Evolutionary conservation across 2,888 invertebrate genomes (phyloP).

Genomic region (Hypselothyrea guttata): DNA sequence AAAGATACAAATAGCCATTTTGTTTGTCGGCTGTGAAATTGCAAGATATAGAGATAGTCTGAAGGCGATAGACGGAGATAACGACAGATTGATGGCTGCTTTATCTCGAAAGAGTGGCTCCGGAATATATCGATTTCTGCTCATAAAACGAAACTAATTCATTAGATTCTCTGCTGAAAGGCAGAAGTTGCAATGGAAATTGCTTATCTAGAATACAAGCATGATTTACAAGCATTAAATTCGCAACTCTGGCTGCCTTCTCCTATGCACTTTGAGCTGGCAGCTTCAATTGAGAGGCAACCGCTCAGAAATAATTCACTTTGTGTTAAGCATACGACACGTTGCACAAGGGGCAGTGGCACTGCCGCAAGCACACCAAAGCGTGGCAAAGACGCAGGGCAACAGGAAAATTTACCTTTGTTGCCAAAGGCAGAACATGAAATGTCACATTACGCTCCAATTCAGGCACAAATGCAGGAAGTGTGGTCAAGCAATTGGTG

Average conservation of each 20-base stretch:
- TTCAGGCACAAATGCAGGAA: slow-evolving; percentile 66
- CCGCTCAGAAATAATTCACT: slow-evolving; percentile 37
- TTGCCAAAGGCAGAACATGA: slow-evolving; percentile 46
- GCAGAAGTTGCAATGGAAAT: no score
- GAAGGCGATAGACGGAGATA: background rate
- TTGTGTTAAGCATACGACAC: slow-evolving; percentile 59
- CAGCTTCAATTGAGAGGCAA: no score
- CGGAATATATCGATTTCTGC: no score
- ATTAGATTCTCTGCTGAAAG: no score
- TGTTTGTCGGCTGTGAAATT: background rate
- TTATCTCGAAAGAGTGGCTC: no score
- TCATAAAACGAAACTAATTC: no score
- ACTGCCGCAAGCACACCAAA: slow-evolving; percentile 6
- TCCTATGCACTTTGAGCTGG: background rate
- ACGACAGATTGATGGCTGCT: background rate
- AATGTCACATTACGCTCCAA: slow-evolving; percentile 74
- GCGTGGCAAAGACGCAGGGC: slow-evolving; percentile 18
- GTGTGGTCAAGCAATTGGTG: slow-evolving; percentile 60
- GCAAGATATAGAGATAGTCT: background rate
- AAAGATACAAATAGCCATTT: slow-evolving; percentile 20
- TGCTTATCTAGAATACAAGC: no score
- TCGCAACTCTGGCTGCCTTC: background rate
- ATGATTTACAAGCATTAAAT: background rate
- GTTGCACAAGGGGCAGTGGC: slow-evolving; percentile 32
- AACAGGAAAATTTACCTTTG: slow-evolving; percentile 38